phyloP scores from a whole-genome alignment of 2,888 invertebrate genomes.

The Herminia tarsipennalis region DNA sequence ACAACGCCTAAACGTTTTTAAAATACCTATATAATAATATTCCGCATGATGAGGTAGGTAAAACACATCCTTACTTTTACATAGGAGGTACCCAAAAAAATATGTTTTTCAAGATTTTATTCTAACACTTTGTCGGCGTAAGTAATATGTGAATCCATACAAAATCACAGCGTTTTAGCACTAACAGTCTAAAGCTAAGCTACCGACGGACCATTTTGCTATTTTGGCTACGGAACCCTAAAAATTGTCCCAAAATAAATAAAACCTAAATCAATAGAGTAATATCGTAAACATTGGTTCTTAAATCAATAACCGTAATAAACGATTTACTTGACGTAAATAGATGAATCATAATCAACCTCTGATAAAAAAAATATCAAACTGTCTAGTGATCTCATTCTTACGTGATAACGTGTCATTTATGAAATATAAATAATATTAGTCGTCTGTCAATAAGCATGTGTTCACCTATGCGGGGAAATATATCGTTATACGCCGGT shows the following conservation, averaged over 20 bases:
- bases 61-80: too few species aligned
- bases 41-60: too few species aligned
- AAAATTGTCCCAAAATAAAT: background rate
- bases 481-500: slow-evolving; percentile 8
- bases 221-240: too few species aligned
- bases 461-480: background rate
- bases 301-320: background rate
- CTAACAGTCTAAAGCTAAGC: too few species aligned
- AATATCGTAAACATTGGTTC: background rate
- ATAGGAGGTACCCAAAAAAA: too few species aligned
- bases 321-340: background rate
- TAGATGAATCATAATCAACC: slow-evolving; percentile 1
- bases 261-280: background rate
- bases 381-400: slow-evolving; percentile 31
- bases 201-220: too few species aligned
- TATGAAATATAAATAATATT: slow-evolving; percentile 31
- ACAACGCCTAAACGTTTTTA: too few species aligned
- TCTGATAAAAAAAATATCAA: slow-evolving; percentile 11
- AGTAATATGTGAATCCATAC: too few species aligned
- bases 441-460: slow-evolving; percentile 22
- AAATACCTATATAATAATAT: too few species aligned
- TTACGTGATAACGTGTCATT: slow-evolving; percentile 39
- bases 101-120: too few species aligned
- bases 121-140: too few species aligned
- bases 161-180: too few species aligned